phyloP scores from a whole-genome alignment of 1,140 invertebrate species.

The Holotrichia oblita region DNA sequence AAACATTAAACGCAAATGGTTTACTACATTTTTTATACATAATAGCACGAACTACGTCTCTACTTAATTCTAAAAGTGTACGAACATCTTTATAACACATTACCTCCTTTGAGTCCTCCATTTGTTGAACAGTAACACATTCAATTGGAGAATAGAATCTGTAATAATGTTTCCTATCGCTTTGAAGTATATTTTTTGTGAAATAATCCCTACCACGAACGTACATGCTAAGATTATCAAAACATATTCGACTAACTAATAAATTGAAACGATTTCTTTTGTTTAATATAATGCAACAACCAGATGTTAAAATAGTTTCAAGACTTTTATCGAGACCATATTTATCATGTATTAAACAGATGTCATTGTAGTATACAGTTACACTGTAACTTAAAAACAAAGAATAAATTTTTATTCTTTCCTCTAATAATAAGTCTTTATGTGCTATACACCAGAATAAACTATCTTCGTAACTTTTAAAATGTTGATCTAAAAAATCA shows the following conservation, averaged over 20 bases:
- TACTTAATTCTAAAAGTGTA: conserved; percentile 25
- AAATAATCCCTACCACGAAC: conserved; percentile 18
- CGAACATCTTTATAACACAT: conserved; percentile 1
- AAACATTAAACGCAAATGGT: conserved; percentile 9
- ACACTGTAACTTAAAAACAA: conserved; percentile 24
- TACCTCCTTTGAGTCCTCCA: neutral
- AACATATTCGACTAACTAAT: neutral
- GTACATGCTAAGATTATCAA: conserved; percentile 1
- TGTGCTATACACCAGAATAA: conserved; percentile 5
- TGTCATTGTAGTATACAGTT: conserved; percentile 24
- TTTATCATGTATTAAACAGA: conserved; percentile 28
- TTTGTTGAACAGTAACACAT: neutral
- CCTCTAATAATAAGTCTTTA: neutral
- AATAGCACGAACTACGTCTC: neutral
- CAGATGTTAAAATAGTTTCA: neutral
- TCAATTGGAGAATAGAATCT: neutral
- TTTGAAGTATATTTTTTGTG: conserved; percentile 14
- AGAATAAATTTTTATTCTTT: conserved; percentile 8
- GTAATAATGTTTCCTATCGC: neutral
- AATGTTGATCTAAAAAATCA: conserved; percentile 9
- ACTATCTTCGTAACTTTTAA: neutral
- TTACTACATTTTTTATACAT: neutral
- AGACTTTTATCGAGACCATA: conserved; percentile 17
- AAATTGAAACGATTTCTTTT: conserved; percentile 28
- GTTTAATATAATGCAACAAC: neutral